A percentile compares a stretch with the other conserved stretches of the same genome.
Conservation (phyloP, 1,140 invertebrate species). For the Anagrus nilaparvatae region DNA sequence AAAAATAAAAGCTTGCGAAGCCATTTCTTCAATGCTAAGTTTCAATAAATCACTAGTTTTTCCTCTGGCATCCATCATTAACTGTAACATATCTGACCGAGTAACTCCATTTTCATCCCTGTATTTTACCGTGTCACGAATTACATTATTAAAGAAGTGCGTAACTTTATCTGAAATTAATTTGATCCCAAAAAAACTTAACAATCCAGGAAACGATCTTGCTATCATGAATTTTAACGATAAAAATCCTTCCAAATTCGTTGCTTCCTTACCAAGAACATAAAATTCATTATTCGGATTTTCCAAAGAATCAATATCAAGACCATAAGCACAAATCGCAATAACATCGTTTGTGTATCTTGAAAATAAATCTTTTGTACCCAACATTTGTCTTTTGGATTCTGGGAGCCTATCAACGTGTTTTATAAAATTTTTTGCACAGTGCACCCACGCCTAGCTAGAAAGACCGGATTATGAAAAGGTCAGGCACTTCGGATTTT, state of each 20-base stretch:
- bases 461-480: too few species aligned
- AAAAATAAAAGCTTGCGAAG: constrained; percentile 31
- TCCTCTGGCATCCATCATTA: constrained; percentile 27
- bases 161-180: constrained; percentile 11
- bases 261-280: constrained; percentile 23
- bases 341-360: constrained; percentile 37
- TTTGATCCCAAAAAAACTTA: constrained; percentile 7
- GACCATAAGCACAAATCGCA: constrained; percentile 32
- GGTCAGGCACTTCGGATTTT: too few species aligned
- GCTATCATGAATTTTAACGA: constrained; percentile 10
- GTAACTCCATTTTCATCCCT: constrained; percentile 18
- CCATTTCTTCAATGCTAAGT: constrained; percentile 15
- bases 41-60: constrained; percentile 9
- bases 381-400: constrained; percentile 1
- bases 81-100: constrained; percentile 29
- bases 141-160: constrained; percentile 20
- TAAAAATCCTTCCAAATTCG: constrained; percentile 16
- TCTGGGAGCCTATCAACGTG: not conserved
- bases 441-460: constrained; percentile 14
- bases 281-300: constrained; percentile 32
- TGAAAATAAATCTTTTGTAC: constrained; percentile 25
- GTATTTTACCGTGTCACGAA: constrained; percentile 17
- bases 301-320: constrained; percentile 29
- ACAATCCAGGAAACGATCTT: constrained; percentile 7
- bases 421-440: not conserved